Conservation (phyloP, 1,140 invertebrate genomes). For the Drosophila oshimai region DNA sequence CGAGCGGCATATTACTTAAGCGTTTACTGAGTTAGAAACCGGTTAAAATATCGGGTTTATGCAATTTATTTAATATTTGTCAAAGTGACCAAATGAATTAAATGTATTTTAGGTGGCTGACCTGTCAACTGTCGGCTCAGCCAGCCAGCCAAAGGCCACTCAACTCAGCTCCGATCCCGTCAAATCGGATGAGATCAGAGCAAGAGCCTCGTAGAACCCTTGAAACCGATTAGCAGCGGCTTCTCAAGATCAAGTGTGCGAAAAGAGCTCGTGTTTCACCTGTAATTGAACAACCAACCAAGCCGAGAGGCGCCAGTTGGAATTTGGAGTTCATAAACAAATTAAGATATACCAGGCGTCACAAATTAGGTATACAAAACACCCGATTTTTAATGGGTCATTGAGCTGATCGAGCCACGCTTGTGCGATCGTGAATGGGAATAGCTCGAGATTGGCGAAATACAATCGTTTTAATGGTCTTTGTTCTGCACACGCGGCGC, state of each 20-base stretch:
- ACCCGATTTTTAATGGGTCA: conserved; percentile 33
- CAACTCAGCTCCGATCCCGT: conserved; percentile 25
- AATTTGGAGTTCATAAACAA: conserved; percentile 16
- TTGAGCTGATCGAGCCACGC: conserved; percentile 12
- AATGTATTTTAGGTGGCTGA: conserved; percentile 45
- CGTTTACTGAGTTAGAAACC: conserved; percentile 33
- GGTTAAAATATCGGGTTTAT: conserved; percentile 66
- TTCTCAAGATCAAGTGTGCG: not conserved
- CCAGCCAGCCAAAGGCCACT: conserved; percentile 49
- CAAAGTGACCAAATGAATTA: conserved; percentile 37
- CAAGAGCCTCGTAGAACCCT: conserved; percentile 40
- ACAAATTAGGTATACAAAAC: conserved; percentile 34
- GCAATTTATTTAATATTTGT: conserved; percentile 59
- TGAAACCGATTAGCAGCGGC: conserved; percentile 13
- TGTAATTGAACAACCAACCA: conserved; percentile 41
- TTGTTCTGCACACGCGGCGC: conserved; percentile 66
- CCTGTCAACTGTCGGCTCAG: conserved; percentile 9
- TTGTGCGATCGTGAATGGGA: conserved; percentile 8
- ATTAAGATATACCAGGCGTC: conserved; percentile 15
- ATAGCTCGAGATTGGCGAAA: not conserved
- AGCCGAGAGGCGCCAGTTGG: conserved; percentile 22
- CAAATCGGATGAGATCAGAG: conserved; percentile 19
- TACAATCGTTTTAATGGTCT: conserved; percentile 42
- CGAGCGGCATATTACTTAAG: conserved; percentile 44
- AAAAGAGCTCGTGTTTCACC: conserved; percentile 47